Conservation (phyloP, 2,797 vertebrate species). For the Podargus strigoides region DNA sequence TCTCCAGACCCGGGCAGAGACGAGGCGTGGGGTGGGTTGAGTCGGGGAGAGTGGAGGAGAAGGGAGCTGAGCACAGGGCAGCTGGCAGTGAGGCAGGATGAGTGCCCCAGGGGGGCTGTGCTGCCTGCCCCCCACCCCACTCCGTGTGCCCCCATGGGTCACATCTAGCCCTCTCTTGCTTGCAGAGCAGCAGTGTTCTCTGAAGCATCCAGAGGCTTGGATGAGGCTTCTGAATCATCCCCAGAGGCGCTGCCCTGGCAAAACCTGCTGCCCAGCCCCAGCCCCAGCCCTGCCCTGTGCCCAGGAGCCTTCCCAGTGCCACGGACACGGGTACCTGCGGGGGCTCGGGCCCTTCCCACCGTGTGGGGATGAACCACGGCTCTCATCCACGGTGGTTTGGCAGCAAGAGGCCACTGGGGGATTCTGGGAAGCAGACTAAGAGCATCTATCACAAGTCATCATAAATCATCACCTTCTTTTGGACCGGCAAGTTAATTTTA, state of each 20-base stretch:
- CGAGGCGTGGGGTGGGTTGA: accelerated
- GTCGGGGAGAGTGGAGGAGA: accelerated
- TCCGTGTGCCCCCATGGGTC: accelerated
- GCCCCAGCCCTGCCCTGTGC: not conserved
- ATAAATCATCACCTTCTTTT: not conserved
- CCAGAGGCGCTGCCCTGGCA: accelerated
- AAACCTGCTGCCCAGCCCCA: not conserved
- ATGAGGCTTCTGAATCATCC: not conserved
- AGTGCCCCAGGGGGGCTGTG: not conserved
- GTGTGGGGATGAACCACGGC: accelerated
- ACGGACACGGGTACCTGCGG: accelerated
- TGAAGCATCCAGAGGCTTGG: accelerated
- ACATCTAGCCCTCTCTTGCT: accelerated
- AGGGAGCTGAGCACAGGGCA: accelerated
- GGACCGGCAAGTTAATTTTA: not conserved
- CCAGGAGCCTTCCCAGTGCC: accelerated
- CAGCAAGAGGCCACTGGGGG: not conserved
- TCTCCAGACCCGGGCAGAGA: accelerated
- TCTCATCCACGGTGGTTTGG: accelerated
- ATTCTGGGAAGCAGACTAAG: not conserved
- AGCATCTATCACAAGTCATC: not conserved
- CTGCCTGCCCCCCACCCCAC: accelerated
- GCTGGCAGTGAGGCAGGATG: not conserved
- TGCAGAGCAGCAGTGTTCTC: accelerated
- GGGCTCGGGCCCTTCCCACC: accelerated